Conservation (phyloP, 2,888 invertebrate species). For the Ceriagrion tenellum region DNA sequence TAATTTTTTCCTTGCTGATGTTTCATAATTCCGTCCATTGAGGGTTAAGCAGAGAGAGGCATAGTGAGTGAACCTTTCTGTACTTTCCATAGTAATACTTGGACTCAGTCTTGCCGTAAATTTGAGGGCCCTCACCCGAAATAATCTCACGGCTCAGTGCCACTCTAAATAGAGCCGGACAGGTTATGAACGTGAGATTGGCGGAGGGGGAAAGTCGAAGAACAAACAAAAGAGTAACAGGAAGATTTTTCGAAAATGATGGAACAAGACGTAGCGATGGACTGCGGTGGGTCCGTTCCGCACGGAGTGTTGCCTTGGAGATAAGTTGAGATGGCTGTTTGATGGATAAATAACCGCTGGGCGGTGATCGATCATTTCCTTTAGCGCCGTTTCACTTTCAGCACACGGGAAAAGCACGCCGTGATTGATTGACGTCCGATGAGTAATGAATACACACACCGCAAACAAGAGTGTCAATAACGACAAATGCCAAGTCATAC, state of each 20-base stretch:
- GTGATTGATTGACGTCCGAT: slow-evolving; percentile 15
- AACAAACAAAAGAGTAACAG: background rate
- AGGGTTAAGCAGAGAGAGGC: too few relatives aligned
- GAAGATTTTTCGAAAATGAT: background rate
- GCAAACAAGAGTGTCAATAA: slow-evolving; percentile 31
- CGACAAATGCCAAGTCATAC: slow-evolving; percentile 31
- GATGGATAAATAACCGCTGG: slow-evolving; percentile 22
- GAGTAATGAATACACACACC: slow-evolving; percentile 37
- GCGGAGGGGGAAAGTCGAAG: background rate
- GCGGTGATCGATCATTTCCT: slow-evolving; percentile 28
- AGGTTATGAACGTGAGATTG: too few relatives aligned
- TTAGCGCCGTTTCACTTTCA: slow-evolving; percentile 19
- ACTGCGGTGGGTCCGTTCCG: background rate
- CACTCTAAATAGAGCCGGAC: too few relatives aligned
- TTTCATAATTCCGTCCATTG: too few relatives aligned
- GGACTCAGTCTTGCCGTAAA: too few relatives aligned
- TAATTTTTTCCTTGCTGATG: too few relatives aligned
- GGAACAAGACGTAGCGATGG: background rate
- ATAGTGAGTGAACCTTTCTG: too few relatives aligned
- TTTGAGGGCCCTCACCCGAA: too few relatives aligned
- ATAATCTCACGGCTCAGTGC: too few relatives aligned
- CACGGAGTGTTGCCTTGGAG: background rate
- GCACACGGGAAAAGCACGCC: background rate
- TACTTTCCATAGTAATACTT: too few relatives aligned
- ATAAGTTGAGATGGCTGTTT: background rate